Evolutionary conservation across 1,140 invertebrate species (phyloP), one percentile per base, ranked within the genome.

Genomic region (Cotesia vestalis): DNA sequence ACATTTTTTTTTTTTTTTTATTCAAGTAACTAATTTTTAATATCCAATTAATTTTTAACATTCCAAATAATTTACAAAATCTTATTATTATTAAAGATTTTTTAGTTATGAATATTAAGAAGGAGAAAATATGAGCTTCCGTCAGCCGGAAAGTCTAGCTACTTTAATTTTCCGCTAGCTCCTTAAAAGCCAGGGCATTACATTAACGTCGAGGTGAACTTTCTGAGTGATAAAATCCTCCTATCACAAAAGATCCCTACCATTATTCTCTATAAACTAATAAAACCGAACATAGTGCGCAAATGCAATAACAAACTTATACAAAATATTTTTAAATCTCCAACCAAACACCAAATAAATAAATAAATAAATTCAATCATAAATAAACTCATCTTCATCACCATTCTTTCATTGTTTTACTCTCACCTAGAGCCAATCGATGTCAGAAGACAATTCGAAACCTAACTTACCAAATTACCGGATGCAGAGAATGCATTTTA

Each of bases 81-180:
- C 75, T 9, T 46, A 9, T 17, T 17, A 73, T 76, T 72, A 66
- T 69, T 62, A 73, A 69, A 60, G 71, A 76, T 75, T 17, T 57
- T 68, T 69, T 66, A 71, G 78, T 78, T 79, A 79, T 81, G 79
- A 81, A 79, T 81, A 81, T 79, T 81, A 78, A 81, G 76, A 74
- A 63, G 75, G 73, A 78, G 78, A 74, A 76, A 76, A 77, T 77
- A 78, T 76, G 76, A 69, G 74, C 77, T 77, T 78, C 74, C 77
- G 70, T 73, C 74, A 62, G 70, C 66, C 77, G 77, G 75, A 77
- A 78, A 80, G 76, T 80, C 78, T 75, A 76, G 75, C 77, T 75
- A 72, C 77, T 81, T 75, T 79, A 81, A 81, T 81, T 81, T 81
- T 81, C 79, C 80, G 80, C 78, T 80, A 78, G 80, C 73, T 77